These are phyloP conservation scores for Tiliacea citrago DNA, from an alignment of 2,888 invertebrate species.

Conservation along the genomic window DNA sequence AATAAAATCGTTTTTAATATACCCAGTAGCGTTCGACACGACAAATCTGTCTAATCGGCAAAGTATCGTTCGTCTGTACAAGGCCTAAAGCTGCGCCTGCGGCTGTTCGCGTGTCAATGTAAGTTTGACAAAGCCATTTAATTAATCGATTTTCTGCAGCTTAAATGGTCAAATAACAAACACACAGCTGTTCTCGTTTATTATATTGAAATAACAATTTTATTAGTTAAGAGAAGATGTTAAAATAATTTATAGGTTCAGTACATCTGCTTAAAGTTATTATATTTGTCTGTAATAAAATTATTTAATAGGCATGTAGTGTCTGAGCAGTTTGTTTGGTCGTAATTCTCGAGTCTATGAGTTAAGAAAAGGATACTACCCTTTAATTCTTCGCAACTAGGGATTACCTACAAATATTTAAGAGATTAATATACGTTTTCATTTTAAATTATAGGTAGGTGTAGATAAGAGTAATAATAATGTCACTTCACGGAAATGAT, in stretches of 20 bases:
- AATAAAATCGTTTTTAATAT: constrained; percentile 5
- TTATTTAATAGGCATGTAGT: constrained; percentile 37
- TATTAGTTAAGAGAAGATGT: constrained; percentile 49
- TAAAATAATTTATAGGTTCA: constrained; percentile 52
- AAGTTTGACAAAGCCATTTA: constrained; percentile 35
- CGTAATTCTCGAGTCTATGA: not conserved
- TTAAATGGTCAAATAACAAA: constrained; percentile 40
- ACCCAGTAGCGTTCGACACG: constrained; percentile 26
- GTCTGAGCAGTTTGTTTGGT: constrained; percentile 15
- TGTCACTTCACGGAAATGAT: not conserved
- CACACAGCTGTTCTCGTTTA: constrained; percentile 53
- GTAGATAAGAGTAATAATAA: not conserved
- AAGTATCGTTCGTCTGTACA: constrained; percentile 10
- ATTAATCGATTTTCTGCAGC: constrained; percentile 52
- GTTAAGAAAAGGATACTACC: not conserved
- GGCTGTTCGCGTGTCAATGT: constrained; percentile 37
- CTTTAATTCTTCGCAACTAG: not conserved
- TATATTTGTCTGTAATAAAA: constrained; percentile 55
- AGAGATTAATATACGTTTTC: not conserved
- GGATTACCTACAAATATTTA: not conserved
- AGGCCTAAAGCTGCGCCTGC: constrained; percentile 34
- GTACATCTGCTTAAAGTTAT: constrained; percentile 56
- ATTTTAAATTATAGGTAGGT: no score
- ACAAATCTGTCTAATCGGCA: constrained; percentile 46
- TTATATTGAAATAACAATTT: constrained; percentile 57